Conservation (phyloP, 2,113 vertebrate species). For the Archocentrus centrarchus region DNA sequence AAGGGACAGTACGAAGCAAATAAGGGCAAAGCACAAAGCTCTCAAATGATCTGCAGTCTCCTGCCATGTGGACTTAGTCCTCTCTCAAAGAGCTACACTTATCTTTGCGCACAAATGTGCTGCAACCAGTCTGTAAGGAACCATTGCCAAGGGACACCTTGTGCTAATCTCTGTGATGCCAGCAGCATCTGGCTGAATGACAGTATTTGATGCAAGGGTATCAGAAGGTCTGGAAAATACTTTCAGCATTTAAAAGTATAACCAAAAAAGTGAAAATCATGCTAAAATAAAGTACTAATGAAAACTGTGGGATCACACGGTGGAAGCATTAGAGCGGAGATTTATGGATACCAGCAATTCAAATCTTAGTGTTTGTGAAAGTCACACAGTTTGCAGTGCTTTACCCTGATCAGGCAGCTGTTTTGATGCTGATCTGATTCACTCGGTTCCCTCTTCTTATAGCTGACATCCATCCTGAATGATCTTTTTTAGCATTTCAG, state of each 20-base stretch:
- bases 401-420: neutral
- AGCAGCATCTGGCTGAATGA: neutral
- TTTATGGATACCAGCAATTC: neutral
- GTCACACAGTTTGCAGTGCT: neutral
- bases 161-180: slow-evolving; percentile 2
- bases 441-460: too few species aligned
- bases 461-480: too few species aligned
- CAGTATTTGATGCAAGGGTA: neutral
- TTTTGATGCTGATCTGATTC: too few species aligned
- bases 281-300: neutral
- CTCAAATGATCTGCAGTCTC: neutral
- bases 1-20: neutral
- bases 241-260: neutral
- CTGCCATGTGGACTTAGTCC: neutral
- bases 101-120: neutral
- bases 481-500: neutral
- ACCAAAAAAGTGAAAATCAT: neutral
- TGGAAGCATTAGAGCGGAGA: neutral
- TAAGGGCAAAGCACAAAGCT: neutral
- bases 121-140: neutral
- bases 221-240: neutral
- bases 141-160: neutral
- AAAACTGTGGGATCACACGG: neutral
- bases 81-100: neutral
- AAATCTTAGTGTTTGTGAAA: neutral